phyloP scores from a whole-genome alignment of 2,113 vertebrate genomes.

The Calcarius ornatus region DNA sequence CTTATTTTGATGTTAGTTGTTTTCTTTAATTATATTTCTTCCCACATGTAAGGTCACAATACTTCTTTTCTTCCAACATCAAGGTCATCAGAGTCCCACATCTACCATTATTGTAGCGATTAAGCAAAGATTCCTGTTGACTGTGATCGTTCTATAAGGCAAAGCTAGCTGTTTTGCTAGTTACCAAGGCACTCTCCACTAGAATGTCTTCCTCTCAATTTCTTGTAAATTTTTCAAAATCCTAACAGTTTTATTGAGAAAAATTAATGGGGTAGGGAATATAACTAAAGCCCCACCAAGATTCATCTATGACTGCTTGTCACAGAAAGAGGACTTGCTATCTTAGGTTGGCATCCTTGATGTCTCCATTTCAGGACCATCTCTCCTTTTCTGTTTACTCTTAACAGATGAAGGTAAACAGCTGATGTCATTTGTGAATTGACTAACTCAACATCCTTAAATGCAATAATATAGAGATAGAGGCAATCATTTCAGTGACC shows the following conservation, averaged over 20 bases:
- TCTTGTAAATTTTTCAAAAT: not conserved
- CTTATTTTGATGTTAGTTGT: not conserved
- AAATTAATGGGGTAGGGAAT: not conserved
- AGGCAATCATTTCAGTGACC: not conserved
- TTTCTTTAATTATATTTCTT: not conserved
- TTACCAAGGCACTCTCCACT: not conserved
- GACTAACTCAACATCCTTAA: not conserved
- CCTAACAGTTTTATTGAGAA: not conserved
- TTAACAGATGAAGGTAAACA: not conserved
- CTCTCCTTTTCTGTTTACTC: not conserved
- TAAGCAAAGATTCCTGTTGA: not conserved
- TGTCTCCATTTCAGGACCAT: not conserved
- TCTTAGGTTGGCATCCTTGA: not conserved
- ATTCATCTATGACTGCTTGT: not conserved
- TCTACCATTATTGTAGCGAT: not conserved
- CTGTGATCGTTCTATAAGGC: not conserved
- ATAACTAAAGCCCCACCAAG: not conserved
- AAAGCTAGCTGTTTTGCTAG: not conserved
- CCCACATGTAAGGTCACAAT: not conserved
- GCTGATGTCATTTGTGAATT: not conserved
- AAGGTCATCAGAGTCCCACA: not conserved
- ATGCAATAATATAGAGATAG: not conserved
- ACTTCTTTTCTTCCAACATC: not conserved
- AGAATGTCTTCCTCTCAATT: not conserved
- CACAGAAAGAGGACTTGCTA: not conserved